phyloP scores from a whole-genome alignment of 2,888 invertebrate genomes.

The Megastigmus dorsalis region DNA sequence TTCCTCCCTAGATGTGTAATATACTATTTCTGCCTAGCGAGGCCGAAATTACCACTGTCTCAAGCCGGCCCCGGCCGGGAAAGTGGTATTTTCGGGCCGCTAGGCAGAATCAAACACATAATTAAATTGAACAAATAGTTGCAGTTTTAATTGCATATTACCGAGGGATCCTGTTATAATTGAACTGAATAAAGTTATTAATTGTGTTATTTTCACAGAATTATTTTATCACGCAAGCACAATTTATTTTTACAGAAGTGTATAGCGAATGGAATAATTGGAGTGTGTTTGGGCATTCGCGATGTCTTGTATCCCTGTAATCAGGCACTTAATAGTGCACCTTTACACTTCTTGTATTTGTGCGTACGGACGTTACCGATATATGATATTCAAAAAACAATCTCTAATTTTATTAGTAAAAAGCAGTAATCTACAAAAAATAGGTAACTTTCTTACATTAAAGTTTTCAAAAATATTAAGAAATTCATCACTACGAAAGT shows the following conservation, averaged over 20 bases:
- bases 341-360: background rate
- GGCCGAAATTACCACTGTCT: no score
- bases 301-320: background rate
- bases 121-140: background rate
- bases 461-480: no score
- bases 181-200: background rate
- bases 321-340: background rate
- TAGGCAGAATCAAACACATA: no score
- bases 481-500: no score
- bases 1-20: no score
- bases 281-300: background rate
- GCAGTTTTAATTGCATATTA: constrained; percentile 9
- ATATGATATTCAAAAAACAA: background rate
- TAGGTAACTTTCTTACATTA: no score
- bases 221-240: background rate
- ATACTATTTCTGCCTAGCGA: no score
- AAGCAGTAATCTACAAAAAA: no score
- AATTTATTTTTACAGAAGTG: background rate
- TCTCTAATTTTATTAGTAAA: background rate
- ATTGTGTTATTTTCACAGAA: background rate
- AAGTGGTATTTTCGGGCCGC: no score
- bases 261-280: background rate
- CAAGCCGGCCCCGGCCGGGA: no score
- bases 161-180: background rate
- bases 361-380: background rate